These are phyloP conservation scores for Tipula lateralis DNA, from an alignment of 2,888 invertebrate species.

Conservation along the genomic window DNA sequence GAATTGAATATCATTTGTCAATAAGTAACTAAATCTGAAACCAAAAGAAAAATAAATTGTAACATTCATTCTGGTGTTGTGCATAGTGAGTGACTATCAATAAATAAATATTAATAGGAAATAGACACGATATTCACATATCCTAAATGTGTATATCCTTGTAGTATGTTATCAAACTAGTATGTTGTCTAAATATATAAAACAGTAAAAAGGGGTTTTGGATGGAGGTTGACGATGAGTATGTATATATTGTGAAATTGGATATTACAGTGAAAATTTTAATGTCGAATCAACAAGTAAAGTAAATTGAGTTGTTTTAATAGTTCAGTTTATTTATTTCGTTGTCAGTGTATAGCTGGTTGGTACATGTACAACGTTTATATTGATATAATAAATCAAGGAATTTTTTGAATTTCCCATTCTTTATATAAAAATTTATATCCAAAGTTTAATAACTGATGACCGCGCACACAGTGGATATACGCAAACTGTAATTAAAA, in stretches of 20 bases:
- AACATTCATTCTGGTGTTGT: neutral
- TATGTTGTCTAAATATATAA: neutral
- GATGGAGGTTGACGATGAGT: neutral
- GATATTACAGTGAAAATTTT: neutral
- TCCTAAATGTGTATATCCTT: slow-evolving; percentile 19
- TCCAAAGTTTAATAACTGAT: neutral
- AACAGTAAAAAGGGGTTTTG: neutral
- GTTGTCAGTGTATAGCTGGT: neutral
- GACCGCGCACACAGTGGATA: neutral
- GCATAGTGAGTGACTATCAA: neutral
- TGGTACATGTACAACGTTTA: neutral
- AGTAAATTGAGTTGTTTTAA: slow-evolving; percentile 1
- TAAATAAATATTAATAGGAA: slow-evolving; percentile 25
- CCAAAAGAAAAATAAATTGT: neutral
- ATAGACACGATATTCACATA: slow-evolving; percentile 26
- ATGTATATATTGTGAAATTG: neutral
- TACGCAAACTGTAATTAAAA: neutral
- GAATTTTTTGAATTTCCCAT: neutral
- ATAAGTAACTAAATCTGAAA: neutral
- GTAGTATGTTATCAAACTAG: slow-evolving; percentile 16
- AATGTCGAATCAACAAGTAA: neutral
- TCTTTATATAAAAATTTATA: neutral
- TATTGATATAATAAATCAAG: neutral
- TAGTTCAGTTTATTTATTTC: neutral
- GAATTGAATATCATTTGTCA: slow-evolving; percentile 28